Evolutionary conservation across 2,797 vertebrate species (phyloP).

Genomic region (Neosilurus hyrtlii): DNA sequence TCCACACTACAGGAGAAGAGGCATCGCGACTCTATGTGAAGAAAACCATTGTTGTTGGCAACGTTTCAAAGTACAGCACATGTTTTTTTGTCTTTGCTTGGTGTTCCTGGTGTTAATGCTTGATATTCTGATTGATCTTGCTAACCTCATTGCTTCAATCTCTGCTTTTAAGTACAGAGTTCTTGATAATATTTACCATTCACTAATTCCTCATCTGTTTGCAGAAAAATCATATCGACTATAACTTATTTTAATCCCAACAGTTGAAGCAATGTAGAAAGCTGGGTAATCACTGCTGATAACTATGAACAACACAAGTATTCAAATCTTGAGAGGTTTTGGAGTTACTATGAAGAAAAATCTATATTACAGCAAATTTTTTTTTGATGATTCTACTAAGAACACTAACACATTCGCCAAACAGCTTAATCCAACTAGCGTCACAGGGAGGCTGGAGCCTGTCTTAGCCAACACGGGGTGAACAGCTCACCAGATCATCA

Average conservation of each 20-base stretch:
- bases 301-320: neutral
- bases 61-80: conserved; percentile 91
- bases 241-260: neutral
- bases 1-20: conserved; percentile 82
- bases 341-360: neutral
- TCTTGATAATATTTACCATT: neutral
- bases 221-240: neutral
- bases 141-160: neutral
- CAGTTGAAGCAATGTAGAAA: neutral
- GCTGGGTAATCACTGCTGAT: neutral
- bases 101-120: neutral
- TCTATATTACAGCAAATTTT: neutral
- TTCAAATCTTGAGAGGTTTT: neutral
- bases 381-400: neutral
- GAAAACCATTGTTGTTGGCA: conserved; percentile 98
- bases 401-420: neutral
- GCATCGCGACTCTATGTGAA: conserved; percentile 91
- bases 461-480: too few species aligned
- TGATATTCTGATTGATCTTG: neutral
- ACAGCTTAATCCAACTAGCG: too few species aligned
- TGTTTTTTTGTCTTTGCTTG: neutral
- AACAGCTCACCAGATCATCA: too few species aligned
- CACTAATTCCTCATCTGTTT: neutral
- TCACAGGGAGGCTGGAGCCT: too few species aligned
- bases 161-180: neutral